Conservation (phyloP, 2,888 invertebrate genomes). For the Amiota minor region DNA sequence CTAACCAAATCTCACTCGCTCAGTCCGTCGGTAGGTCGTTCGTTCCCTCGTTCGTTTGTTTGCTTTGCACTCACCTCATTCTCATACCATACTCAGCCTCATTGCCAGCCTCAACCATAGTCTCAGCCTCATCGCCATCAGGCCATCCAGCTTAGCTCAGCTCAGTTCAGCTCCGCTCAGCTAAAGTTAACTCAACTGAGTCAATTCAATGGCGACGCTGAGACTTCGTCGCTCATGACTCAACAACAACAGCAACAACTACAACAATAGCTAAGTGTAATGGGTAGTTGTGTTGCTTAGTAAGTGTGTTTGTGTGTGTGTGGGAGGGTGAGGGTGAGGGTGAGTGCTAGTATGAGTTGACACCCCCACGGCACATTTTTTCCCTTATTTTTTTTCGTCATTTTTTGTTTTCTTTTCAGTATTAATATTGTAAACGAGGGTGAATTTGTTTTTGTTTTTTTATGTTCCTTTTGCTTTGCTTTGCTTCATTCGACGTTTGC, state of each 20-base stretch:
- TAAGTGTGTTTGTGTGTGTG: background rate
- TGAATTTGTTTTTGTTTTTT: conserved; percentile 44
- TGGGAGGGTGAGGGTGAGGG: background rate
- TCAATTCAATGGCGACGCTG: background rate
- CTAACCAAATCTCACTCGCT: background rate
- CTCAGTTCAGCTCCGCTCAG: too few relatives aligned
- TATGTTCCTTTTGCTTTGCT: conserved; percentile 17
- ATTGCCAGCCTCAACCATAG: background rate
- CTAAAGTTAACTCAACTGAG: too few relatives aligned
- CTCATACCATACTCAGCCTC: background rate
- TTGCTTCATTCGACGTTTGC: conserved; percentile 44
- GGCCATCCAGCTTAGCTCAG: background rate
- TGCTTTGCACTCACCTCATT: background rate
- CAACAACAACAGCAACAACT: conserved; percentile 19
- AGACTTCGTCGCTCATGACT: conserved; percentile 4
- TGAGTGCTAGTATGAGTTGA: conserved; percentile 8
- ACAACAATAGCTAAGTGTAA: conserved; percentile 13
- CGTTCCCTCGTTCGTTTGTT: background rate
- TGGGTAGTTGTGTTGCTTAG: background rate
- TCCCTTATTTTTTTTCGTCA: conserved; percentile 4
- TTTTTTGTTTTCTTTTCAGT: conserved; percentile 24
- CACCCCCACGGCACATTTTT: conserved; percentile 24
- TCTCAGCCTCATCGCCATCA: background rate
- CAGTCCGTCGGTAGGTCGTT: too few relatives aligned
- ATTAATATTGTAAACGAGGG: conserved; percentile 20